Conservation (phyloP, 1,140 invertebrate species). For the Eumaeus atala region DNA sequence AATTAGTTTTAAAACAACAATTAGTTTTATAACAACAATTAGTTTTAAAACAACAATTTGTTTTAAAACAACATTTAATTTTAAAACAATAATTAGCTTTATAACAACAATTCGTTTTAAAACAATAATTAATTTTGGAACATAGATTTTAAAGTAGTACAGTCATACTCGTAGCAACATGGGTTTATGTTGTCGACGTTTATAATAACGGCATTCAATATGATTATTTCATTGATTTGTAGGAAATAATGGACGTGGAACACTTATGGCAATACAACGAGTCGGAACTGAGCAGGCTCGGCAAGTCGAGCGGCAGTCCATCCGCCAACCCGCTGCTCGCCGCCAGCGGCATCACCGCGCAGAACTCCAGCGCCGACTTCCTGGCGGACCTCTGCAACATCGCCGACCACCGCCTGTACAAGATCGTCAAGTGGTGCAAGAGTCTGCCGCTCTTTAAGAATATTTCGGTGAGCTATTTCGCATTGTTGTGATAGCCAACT, state of each 20-base stretch:
- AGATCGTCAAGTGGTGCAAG: constrained; percentile 99
- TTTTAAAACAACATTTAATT: too few species aligned
- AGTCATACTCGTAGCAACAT: too few species aligned
- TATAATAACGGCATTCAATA: not conserved
- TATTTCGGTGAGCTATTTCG: constrained; percentile 82
- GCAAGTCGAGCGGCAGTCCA: constrained; percentile 65
- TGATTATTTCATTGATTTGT: constrained; percentile 29
- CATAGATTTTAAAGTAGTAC: too few species aligned
- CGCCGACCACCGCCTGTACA: constrained; percentile 95
- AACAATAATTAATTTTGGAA: too few species aligned
- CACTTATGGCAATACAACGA: constrained; percentile 94
- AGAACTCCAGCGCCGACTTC: constrained; percentile 86
- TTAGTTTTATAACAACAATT: too few species aligned
- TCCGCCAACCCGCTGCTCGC: constrained; percentile 76
- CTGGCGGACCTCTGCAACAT: constrained; percentile 93
- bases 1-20: too few species aligned
- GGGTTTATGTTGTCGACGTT: too few species aligned
- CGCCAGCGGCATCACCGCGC: constrained; percentile 76
- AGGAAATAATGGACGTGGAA: constrained; percentile 96
- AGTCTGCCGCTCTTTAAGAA: constrained; percentile 96
- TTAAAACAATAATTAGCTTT: too few species aligned
- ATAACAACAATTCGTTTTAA: too few species aligned
- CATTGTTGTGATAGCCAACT: not conserved
- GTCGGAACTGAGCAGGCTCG: constrained; percentile 77
- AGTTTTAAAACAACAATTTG: too few species aligned